Percentiles rank a stretch among this genome's conserved stretches.
phyloP scores from a whole-genome alignment of 2,888 invertebrate species.

The Cerceris rybyensis region DNA sequence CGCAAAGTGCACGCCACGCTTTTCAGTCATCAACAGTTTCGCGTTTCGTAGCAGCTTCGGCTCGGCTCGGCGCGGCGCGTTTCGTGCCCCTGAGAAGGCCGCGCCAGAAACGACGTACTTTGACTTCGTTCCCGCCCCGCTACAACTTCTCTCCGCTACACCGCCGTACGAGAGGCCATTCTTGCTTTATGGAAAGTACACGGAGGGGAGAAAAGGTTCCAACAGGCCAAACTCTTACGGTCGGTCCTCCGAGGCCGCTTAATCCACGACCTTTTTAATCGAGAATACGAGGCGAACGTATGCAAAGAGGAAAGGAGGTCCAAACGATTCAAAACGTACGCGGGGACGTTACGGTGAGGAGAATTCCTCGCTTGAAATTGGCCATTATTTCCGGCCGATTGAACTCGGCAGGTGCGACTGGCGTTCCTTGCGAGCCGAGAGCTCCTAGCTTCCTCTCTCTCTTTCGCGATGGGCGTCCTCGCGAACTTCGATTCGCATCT shows the following conservation, averaged over 20 bases:
- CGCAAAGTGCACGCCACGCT: constrained; percentile 44
- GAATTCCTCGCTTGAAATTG: constrained; percentile 32
- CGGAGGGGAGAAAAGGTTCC: constrained; percentile 35
- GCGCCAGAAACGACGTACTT: constrained; percentile 48
- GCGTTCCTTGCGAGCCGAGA: constrained; percentile 27
- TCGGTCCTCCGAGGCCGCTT: constrained; percentile 14
- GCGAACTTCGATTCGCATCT: not conserved
- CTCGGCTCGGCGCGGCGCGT: not conserved
- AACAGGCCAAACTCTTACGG: not conserved
- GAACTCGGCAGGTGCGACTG: constrained; percentile 36
- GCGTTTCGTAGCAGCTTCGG: not conserved
- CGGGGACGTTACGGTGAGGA: not conserved
- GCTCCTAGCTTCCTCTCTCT: not conserved
- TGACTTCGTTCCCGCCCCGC: constrained; percentile 28
- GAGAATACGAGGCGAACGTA: constrained; percentile 26
- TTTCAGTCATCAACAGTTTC: constrained; percentile 51
- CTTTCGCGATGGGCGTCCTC: constrained; percentile 5
- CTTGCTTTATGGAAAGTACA: constrained; percentile 35
- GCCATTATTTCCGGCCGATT: constrained; percentile 45
- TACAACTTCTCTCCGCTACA: constrained; percentile 41
- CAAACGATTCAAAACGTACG: not conserved
- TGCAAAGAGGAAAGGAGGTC: not conserved
- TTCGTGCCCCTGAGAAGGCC: constrained; percentile 7
- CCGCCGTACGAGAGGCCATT: constrained; percentile 24
- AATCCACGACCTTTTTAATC: constrained; percentile 49